phyloP scores from a whole-genome alignment of 2,888 invertebrate genomes.

The Stratiomys singularior region DNA sequence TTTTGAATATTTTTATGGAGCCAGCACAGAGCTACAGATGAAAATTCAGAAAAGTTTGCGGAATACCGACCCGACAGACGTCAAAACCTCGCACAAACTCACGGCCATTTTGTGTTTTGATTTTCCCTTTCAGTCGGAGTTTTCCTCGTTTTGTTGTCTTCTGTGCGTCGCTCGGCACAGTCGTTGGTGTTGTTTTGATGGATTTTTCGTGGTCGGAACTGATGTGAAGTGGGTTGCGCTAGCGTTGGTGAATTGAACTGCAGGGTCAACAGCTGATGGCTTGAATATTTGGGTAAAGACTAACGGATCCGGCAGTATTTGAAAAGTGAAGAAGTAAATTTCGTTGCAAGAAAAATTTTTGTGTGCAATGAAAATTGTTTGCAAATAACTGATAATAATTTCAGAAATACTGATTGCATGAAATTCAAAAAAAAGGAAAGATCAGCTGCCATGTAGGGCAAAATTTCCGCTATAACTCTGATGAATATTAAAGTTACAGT shows the following conservation, averaged over 20 bases:
- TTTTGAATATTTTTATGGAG: conserved; percentile 5
- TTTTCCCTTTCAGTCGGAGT: conserved; percentile 49
- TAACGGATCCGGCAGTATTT: too few relatives aligned
- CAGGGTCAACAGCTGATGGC: conserved; percentile 7
- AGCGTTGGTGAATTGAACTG: background rate
- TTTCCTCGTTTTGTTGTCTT: conserved; percentile 30
- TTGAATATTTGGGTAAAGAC: background rate
- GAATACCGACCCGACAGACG: conserved; percentile 46
- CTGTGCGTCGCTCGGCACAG: background rate
- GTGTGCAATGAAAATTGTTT: too few relatives aligned
- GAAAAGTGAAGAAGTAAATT: too few relatives aligned
- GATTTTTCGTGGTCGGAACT: background rate
- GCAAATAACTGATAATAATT: too few relatives aligned
- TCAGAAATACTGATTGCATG: too few relatives aligned
- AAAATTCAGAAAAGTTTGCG: conserved; percentile 25
- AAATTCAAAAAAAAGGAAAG: too few relatives aligned
- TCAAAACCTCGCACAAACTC: conserved; percentile 53
- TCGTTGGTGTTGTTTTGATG: conserved; percentile 26
- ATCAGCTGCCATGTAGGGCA: too few relatives aligned
- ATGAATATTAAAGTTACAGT: too few relatives aligned
- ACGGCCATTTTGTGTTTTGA: conserved; percentile 58
- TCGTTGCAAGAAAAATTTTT: too few relatives aligned
- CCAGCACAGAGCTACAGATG: conserved; percentile 4
- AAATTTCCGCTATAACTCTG: too few relatives aligned
- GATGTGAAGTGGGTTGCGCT: conserved; percentile 25